Base-by-base conservation (phyloP, 2,888 invertebrate genomes). In the Timema cristinae region DNA sequence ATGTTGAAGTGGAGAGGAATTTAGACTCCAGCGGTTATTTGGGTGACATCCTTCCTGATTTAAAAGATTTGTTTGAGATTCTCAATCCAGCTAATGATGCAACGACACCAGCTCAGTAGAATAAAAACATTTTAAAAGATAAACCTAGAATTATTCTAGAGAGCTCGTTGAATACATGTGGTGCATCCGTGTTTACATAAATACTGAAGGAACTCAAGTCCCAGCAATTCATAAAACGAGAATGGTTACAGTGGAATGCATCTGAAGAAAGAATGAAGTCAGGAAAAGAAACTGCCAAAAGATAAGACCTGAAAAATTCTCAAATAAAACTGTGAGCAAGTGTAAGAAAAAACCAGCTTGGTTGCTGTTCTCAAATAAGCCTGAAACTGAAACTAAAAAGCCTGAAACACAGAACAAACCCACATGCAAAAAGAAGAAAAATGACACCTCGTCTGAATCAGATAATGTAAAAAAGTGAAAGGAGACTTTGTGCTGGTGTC, bases 401-500 rank as follows among this genome's bases (percentile, higher is more conserved):
- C n/a, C n/a, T n/a, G 5, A 63, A 10, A 16, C 16, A 16, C 4
- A 48, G 9, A 63, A 63, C 6, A 63, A 63, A 48, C 16, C 0
- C 16, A 48, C 13, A 11, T 2, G 5, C 63, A 1, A 63, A 63
- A 63, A 63, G 6, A 13, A 63, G 2, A 11, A 63, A 2, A 63
- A 4, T 63, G 32, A 0, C 5, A 4, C 63, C 1, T 1, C 32
- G 5, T n/a, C n/a, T 1, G 5, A 4, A 32, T 5, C 13, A 63
- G 63, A 63, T 8, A 4, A 9, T 16, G 2, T 1, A 63, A 63
- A 47, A 8, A 16, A 2, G 16, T 16, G 6, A 9, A 63, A 63
- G 59, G 6, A 59, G 63, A 63, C 16, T 63, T 63, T 63, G 63
- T 63, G 61, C 61, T 61, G 61, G 61, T 61, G 61, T 61, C 61